Evolutionary conservation across 2,113 vertebrate genomes (phyloP).

Genomic region (Shinisaurus crocodilurus): DNA sequence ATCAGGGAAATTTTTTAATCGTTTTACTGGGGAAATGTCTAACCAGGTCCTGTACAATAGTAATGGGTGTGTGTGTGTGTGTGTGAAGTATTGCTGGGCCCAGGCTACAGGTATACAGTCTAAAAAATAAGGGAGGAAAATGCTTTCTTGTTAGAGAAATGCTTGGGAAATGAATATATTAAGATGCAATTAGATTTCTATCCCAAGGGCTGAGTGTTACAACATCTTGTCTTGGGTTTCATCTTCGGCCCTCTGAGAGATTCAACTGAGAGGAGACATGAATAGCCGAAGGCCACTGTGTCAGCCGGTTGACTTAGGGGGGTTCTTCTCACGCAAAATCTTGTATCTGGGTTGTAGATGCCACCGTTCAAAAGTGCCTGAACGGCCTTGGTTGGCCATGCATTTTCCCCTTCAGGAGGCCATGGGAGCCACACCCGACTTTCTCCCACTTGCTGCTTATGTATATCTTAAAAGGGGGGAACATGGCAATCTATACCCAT

Average conservation of each 20-base stretch:
- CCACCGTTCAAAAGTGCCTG: neutral
- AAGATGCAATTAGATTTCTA: slow-evolving; percentile 15
- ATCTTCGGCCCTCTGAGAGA: neutral
- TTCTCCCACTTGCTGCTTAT: neutral
- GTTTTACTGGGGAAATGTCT: neutral
- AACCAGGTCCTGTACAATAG: neutral
- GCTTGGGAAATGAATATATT: slow-evolving; percentile 22
- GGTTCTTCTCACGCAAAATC: neutral
- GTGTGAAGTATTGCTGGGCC: neutral
- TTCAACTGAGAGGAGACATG: neutral
- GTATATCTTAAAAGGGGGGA: neutral
- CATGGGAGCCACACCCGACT: neutral
- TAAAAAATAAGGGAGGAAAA: slow-evolving; percentile 20
- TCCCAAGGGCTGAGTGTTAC: slow-evolving; percentile 16
- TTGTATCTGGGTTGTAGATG: neutral
- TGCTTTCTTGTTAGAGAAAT: slow-evolving; percentile 7
- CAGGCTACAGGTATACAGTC: neutral
- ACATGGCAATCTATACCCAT: neutral
- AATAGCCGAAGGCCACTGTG: neutral
- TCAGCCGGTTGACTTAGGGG: neutral
- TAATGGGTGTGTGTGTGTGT: too few species aligned
- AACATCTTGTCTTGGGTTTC: neutral
- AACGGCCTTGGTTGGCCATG: neutral
- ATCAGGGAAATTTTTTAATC: neutral
- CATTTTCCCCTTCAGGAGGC: neutral